These are phyloP conservation scores for Climacteris rufus DNA, from an alignment of 2,113 vertebrate species.

Conservation along the genomic window DNA sequence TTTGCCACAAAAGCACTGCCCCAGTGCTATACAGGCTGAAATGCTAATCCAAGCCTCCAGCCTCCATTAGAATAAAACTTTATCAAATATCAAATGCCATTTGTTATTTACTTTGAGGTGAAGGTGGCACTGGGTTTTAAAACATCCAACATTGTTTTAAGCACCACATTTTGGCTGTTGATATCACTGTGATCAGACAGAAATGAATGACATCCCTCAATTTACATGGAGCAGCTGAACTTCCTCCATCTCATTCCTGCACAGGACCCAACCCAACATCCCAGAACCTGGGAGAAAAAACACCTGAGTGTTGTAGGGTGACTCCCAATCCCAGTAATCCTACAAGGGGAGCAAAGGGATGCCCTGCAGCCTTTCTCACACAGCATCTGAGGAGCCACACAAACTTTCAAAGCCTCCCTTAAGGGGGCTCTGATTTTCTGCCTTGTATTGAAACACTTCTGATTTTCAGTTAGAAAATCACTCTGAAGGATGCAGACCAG, in stretches of 20 bases:
- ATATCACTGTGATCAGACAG: background rate
- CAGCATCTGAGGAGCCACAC: background rate
- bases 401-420: background rate
- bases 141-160: background rate
- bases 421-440: background rate
- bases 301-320: rapidly evolving
- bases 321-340: background rate
- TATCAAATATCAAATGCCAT: background rate
- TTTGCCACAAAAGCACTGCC: background rate
- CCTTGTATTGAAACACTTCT: background rate
- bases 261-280: background rate
- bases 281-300: background rate
- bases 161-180: background rate
- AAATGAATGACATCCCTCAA: background rate
- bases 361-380: background rate
- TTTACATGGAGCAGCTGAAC: background rate
- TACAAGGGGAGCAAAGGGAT: background rate
- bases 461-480: background rate
- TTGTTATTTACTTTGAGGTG: background rate
- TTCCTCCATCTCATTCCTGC: background rate
- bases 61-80: background rate
- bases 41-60: background rate
- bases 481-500: background rate
- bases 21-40: background rate
- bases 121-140: background rate